Percentiles rank a stretch among this genome's conserved stretches.
These are phyloP conservation scores for Tetranychus cinnabarinus DNA, from an alignment of 1,140 invertebrate genomes.

Conservation along the genomic window DNA sequence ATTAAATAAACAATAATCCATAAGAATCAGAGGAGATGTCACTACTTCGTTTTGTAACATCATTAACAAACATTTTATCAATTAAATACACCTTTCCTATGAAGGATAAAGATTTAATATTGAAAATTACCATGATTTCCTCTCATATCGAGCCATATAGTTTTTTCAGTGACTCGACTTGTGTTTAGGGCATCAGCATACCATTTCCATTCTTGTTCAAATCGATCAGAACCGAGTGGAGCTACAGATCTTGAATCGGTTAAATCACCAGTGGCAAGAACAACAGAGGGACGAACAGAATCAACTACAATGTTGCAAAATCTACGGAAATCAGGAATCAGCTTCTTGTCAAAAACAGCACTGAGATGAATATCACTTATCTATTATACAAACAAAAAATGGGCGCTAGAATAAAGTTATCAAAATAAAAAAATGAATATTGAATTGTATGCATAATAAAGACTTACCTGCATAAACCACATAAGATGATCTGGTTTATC, in stretches of 20 bases:
- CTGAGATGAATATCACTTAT: constrained; percentile 74
- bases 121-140: constrained; percentile 64
- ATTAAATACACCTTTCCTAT: too few relatives aligned
- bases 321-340: constrained; percentile 47
- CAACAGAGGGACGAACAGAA: constrained; percentile 47
- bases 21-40: too few relatives aligned
- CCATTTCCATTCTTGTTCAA: constrained; percentile 54
- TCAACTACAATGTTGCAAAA: constrained; percentile 52
- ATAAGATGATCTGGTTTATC: neutral
- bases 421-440: neutral
- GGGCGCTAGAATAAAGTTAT: neutral
- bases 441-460: neutral
- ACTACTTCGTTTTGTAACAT: too few relatives aligned
- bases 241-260: constrained; percentile 63
- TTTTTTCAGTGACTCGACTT: constrained; percentile 37
- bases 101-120: too few relatives aligned
- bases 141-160: constrained; percentile 65
- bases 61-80: too few relatives aligned
- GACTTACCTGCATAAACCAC: neutral
- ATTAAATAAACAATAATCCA: too few relatives aligned
- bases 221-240: constrained; percentile 54
- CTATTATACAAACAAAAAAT: constrained; percentile 24
- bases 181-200: constrained; percentile 47
- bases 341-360: constrained; percentile 44
- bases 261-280: constrained; percentile 59